Evolutionary conservation across 2,797 vertebrate genomes (phyloP).

Genomic region (Capromys pilorides): DNA sequence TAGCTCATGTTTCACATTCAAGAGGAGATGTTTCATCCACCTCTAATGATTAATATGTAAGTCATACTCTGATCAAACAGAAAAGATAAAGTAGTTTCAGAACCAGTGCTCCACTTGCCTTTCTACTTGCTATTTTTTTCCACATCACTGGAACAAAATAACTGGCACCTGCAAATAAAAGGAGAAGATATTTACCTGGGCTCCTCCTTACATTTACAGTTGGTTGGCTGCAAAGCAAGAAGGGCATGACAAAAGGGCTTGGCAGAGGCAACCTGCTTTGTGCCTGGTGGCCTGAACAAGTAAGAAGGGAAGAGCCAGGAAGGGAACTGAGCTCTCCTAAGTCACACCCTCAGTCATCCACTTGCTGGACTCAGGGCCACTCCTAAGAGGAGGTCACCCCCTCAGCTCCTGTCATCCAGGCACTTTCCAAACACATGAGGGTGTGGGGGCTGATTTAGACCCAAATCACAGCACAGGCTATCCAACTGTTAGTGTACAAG

Average conservation of each 20-base stretch:
- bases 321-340: neutral
- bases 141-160: neutral
- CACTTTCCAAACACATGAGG: neutral
- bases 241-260: neutral
- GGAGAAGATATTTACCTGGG: neutral
- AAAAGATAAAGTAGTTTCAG: neutral
- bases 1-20: neutral
- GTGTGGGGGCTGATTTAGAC: neutral
- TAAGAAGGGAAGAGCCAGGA: neutral
- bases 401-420: neutral
- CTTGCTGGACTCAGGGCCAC: neutral
- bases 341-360: neutral
- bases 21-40: neutral
- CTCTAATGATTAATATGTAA: neutral
- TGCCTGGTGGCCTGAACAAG: neutral
- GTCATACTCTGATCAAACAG: neutral
- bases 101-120: neutral
- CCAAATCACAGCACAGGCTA: neutral
- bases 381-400: neutral
- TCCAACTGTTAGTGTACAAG: neutral
- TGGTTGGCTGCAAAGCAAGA: neutral
- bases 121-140: neutral
- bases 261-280: neutral
- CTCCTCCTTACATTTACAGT: neutral
- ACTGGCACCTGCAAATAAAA: neutral